Evolutionary conservation across 2,113 vertebrate genomes (phyloP).

Genomic region (Ramphastos sulfuratus): DNA sequence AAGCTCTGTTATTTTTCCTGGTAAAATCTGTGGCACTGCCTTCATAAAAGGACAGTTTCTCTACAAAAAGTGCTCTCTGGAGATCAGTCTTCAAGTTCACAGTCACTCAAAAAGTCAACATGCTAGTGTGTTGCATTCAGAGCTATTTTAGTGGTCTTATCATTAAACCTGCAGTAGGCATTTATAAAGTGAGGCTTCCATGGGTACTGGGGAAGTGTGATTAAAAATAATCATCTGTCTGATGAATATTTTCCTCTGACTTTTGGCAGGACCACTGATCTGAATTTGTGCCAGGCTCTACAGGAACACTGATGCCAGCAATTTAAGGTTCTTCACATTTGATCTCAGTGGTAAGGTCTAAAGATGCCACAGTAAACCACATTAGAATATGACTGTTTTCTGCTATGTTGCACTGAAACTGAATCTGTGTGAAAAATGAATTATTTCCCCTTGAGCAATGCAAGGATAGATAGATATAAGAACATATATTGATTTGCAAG

Average conservation of each 20-base stretch:
- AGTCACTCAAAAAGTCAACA: neutral
- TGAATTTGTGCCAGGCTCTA: conserved; percentile 60
- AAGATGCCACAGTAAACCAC: conserved; percentile 20
- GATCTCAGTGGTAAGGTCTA: conserved; percentile 70
- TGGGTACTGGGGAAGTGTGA: conserved; percentile 26
- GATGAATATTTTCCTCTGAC: conserved; percentile 70
- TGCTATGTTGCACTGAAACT: neutral
- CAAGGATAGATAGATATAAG: neutral
- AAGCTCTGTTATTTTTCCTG: conserved; percentile 49
- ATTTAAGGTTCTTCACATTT: conserved; percentile 71
- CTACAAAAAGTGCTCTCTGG: conserved; percentile 30
- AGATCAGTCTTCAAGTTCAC: conserved; percentile 55
- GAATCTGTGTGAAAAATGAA: neutral
- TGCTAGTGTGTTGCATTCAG: conserved; percentile 28
- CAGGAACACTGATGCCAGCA: conserved; percentile 63
- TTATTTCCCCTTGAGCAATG: neutral
- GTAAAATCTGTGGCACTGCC: conserved; percentile 17
- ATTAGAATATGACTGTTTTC: conserved; percentile 19
- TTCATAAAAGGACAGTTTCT: conserved; percentile 45
- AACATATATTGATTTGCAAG: neutral
- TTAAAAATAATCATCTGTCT: conserved; percentile 72
- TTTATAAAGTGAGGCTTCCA: conserved; percentile 42
- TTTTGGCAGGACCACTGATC: conserved; percentile 74
- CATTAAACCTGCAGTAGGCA: conserved; percentile 60
- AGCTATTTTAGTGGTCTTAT: conserved; percentile 57